phyloP scores from a whole-genome alignment of 2,113 vertebrate species.

The Embiotoca jacksoni region DNA sequence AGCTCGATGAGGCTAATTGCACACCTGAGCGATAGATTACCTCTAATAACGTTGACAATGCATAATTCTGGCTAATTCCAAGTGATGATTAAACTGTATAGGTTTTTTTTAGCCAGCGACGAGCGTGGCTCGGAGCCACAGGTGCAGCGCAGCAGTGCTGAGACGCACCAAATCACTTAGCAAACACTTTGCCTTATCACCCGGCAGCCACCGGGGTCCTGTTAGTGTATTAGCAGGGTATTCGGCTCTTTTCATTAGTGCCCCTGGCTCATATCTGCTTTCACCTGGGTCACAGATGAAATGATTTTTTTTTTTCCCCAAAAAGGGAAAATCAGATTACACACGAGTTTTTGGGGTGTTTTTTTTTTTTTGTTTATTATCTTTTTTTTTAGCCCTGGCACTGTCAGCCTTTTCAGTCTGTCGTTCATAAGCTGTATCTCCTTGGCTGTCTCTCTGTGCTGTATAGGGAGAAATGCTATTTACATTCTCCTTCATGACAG shows the following conservation, averaged over 20 bases:
- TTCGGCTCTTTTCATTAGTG: constrained; percentile 69
- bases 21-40: constrained; percentile 26
- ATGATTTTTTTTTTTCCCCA: constrained; percentile 4
- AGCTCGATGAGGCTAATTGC: constrained; percentile 33
- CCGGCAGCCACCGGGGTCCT: constrained; percentile 69
- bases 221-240: constrained; percentile 71
- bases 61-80: constrained; percentile 44
- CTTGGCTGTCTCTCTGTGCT: neutral
- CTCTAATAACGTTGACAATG: constrained; percentile 39
- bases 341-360: neutral
- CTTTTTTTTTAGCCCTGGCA: neutral
- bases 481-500: constrained; percentile 36
- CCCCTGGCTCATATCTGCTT: constrained; percentile 56
- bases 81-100: constrained; percentile 35
- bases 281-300: constrained; percentile 66
- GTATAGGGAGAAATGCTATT: constrained; percentile 39
- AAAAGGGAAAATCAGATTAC: constrained; percentile 36
- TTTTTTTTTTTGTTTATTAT: neutral
- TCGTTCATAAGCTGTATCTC: constrained; percentile 38
- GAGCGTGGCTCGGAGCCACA: constrained; percentile 65
- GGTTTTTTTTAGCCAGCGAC: constrained; percentile 8
- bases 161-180: constrained; percentile 74
- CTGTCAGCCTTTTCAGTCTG: constrained; percentile 37
- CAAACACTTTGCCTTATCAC: constrained; percentile 77
- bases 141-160: constrained; percentile 66